Evolutionary conservation across 64 coral and sea anemone species (phyloP).

Genomic region (Porites australiensis): DNA sequence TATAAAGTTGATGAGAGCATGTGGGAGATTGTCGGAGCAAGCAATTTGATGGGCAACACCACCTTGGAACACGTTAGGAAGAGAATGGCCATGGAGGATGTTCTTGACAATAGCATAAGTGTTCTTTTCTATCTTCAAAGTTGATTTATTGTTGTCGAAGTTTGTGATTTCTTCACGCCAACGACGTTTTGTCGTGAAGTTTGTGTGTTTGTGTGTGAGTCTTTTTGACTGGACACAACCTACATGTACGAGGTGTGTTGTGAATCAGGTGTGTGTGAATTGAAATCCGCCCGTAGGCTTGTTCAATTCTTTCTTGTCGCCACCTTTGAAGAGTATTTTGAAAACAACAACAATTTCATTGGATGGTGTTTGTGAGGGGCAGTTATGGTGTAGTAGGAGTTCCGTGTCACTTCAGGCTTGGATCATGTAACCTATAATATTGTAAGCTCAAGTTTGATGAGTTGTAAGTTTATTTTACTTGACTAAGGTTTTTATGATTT

Average conservation of each 20-base stretch:
- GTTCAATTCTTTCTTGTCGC: no score
- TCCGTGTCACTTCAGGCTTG: neutral
- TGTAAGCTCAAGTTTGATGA: neutral
- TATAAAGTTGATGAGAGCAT: constrained; percentile 8
- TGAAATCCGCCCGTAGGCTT: no score
- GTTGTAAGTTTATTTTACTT: neutral
- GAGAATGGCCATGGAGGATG: neutral
- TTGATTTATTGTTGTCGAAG: no score
- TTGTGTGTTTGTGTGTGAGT: no score
- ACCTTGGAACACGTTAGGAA: neutral
- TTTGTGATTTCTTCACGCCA: no score
- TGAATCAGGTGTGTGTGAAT: no score
- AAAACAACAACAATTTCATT: no score
- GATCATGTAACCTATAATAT: neutral
- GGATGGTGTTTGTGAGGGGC: neutral
- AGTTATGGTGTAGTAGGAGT: neutral
- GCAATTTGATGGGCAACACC: neutral
- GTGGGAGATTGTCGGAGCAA: constrained; percentile 1
- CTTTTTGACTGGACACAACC: no score
- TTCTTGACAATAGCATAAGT: neutral
- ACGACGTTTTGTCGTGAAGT: no score
- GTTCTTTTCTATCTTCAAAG: no score
- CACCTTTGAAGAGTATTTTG: no score
- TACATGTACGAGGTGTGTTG: no score
- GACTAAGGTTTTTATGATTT: neutral